A percentile compares a stretch with the other conserved stretches of the same genome.
Evolutionary conservation across 2,888 invertebrate genomes (phyloP).

Genomic region (Nephrotoma guestfalica): DNA sequence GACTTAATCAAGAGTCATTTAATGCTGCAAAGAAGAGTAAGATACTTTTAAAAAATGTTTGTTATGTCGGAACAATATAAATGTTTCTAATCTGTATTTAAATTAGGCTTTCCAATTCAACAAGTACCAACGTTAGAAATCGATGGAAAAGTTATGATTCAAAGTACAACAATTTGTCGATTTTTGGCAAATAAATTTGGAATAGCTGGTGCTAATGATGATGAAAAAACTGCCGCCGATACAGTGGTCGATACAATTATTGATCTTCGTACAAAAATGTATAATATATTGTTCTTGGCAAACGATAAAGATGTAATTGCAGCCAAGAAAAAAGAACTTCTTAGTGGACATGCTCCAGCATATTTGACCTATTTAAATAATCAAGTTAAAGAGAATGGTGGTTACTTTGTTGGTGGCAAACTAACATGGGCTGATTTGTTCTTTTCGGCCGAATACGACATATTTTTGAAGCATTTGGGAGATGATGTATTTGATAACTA

Average conservation of each 20-base stretch:
- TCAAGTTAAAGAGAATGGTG: neutral
- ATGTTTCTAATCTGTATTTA: neutral
- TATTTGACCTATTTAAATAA: neutral
- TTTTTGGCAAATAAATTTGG: neutral
- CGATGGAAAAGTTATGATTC: neutral
- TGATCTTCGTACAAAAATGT: neutral
- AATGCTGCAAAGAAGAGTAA: neutral
- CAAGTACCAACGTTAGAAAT: neutral
- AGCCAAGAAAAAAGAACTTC: neutral
- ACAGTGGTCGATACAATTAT: neutral
- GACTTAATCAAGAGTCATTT: neutral
- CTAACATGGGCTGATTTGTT: neutral
- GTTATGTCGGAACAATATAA: too few species aligned
- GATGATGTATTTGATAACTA: neutral
- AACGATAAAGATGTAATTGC: neutral
- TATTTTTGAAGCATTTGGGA: neutral
- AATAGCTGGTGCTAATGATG: neutral
- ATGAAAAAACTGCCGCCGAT: neutral
- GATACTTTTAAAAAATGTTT: neutral
- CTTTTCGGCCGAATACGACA: neutral
- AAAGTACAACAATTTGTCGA: neutral
- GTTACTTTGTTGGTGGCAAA: neutral
- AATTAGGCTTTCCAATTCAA: neutral
- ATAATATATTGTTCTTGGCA: neutral
- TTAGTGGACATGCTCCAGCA: neutral